phyloP scores from a whole-genome alignment of 1,140 invertebrate species.

The Hetaerina americana region DNA sequence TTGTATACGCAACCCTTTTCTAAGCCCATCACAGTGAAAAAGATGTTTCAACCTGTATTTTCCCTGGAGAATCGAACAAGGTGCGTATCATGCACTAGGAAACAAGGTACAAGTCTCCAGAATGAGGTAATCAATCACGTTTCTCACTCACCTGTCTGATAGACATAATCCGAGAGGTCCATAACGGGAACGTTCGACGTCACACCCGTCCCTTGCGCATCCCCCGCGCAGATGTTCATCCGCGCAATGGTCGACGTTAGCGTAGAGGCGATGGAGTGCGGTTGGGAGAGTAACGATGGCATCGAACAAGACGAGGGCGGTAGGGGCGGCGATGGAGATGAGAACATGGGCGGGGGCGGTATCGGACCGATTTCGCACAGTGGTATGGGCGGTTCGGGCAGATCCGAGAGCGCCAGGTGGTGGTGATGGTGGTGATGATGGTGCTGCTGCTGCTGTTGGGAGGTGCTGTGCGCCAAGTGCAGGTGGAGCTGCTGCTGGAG shows the following conservation, averaged over 20 bases:
- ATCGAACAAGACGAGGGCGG: neutral
- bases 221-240: neutral
- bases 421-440: constrained; percentile 18
- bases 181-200: neutral
- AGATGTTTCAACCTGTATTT: no score
- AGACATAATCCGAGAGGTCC: neutral
- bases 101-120: no score
- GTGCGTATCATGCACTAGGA: no score
- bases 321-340: constrained; percentile 49
- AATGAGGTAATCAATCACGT: no score
- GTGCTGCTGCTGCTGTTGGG: neutral
- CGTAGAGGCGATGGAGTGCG: neutral
- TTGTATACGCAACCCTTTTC: no score
- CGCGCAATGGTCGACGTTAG: neutral
- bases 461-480: neutral
- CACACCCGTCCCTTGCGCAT: neutral
- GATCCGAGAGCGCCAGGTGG: constrained; percentile 57
- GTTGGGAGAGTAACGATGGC: neutral
- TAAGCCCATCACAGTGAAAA: no score
- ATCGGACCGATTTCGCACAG: constrained; percentile 87
- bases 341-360: constrained; percentile 90
- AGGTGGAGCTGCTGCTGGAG: neutral
- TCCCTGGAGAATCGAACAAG: no score
- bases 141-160: neutral
- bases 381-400: constrained; percentile 81